Evolutionary conservation across 2,113 vertebrate species (phyloP).

Genomic region (Gopherus flavomarginatus): DNA sequence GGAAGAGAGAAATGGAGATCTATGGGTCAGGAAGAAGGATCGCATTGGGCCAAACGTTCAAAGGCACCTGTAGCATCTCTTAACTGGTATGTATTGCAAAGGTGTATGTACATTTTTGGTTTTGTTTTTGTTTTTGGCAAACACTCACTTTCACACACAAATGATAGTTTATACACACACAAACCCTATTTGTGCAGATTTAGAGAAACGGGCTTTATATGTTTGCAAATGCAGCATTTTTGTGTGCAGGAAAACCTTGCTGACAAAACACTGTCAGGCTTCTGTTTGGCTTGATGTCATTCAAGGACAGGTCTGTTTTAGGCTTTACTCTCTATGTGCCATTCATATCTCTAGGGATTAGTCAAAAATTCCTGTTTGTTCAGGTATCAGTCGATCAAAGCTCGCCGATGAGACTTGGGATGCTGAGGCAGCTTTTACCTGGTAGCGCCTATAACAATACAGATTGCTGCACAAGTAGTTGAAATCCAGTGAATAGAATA

Average conservation of each 20-base stretch:
- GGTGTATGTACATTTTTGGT: neutral
- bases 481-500: neutral
- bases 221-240: neutral
- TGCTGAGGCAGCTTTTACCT: neutral
- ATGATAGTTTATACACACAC: neutral
- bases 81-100: neutral
- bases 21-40: neutral
- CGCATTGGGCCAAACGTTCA: neutral
- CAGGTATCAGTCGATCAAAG: neutral
- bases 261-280: neutral
- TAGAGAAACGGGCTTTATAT: neutral
- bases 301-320: neutral
- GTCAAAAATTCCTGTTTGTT: neutral
- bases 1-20: neutral
- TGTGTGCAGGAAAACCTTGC: neutral
- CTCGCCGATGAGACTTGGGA: neutral
- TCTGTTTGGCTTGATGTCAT: neutral
- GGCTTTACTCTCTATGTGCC: accelerated
- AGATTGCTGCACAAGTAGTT: neutral
- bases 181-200: neutral
- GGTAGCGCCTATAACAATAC: neutral
- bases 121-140: neutral
- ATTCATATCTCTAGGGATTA: neutral
- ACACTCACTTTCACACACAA: neutral
- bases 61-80: neutral